Conservation (phyloP, 2,888 invertebrate genomes). For the Dromius quadrimaculatus region DNA sequence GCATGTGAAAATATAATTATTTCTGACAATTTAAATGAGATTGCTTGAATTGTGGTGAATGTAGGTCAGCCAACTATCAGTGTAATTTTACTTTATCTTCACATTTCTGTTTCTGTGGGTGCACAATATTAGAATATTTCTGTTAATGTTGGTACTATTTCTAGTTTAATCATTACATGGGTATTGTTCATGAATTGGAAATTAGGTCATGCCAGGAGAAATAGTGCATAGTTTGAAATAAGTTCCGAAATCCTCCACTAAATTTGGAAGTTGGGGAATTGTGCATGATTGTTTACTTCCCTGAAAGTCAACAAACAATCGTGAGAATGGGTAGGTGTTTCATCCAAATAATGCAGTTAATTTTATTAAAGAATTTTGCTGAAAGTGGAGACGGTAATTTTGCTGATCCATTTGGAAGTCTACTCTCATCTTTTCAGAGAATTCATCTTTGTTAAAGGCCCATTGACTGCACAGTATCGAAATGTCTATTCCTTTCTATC, state of each 20-base stretch:
- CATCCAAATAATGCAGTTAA: no score
- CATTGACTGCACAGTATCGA: slow-evolving; percentile 1
- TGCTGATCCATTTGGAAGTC: no score
- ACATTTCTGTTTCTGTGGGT: background rate
- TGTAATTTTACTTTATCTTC: slow-evolving; percentile 26
- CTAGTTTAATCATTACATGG: background rate
- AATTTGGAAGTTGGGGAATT: no score
- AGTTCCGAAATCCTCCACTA: no score
- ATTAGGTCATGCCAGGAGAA: no score
- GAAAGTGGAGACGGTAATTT: no score
- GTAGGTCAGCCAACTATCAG: slow-evolving; percentile 21
- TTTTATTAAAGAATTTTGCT: no score
- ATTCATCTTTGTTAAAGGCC: background rate
- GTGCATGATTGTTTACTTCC: no score
- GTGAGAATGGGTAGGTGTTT: no score
- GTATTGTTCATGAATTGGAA: no score
- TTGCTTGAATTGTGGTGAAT: slow-evolving; percentile 9
- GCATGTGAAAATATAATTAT: slow-evolving; percentile 40
- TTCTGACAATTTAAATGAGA: slow-evolving; percentile 36
- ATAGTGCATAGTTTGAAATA: no score
- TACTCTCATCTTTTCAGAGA: background rate
- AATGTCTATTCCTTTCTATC: background rate
- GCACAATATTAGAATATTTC: background rate
- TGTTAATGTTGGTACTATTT: background rate
- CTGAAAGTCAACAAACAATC: no score